Percentiles rank a stretch among this genome's conserved stretches.
Conservation (phyloP, 2,888 invertebrate genomes). For the Conchocele bisecta region DNA sequence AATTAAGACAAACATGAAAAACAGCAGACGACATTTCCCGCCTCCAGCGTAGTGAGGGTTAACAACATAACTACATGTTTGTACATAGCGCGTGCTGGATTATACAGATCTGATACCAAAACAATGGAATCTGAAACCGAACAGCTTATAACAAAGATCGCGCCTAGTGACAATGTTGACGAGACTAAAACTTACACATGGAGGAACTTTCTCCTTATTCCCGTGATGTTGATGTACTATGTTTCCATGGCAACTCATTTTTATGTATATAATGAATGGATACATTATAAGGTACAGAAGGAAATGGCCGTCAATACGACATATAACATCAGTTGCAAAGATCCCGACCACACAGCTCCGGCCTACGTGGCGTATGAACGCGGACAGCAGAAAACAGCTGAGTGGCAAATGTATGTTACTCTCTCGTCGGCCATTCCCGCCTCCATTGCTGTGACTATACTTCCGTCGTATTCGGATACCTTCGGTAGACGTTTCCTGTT, state of each 20-base stretch:
- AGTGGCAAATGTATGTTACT: conserved; percentile 34
- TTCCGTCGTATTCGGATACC: conserved; percentile 54
- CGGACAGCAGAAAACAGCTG: conserved; percentile 36
- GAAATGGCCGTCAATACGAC: background rate
- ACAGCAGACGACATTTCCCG: too few relatives aligned
- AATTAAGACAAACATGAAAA: too few relatives aligned
- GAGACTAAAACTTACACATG: too few relatives aligned
- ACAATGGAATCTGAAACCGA: too few relatives aligned
- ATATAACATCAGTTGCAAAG: conserved; percentile 3
- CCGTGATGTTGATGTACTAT: conserved; percentile 9
- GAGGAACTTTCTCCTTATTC: conserved; percentile 9
- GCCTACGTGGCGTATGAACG: conserved; percentile 11
- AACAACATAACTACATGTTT: too few relatives aligned
- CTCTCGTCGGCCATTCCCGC: conserved; percentile 32
- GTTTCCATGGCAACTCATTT: conserved; percentile 8
- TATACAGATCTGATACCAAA: too few relatives aligned
- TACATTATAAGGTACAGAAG: conserved; percentile 19
- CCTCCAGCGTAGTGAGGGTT: too few relatives aligned
- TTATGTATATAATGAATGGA: conserved; percentile 29
- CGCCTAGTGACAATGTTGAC: too few relatives aligned
- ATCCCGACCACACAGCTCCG: conserved; percentile 17
- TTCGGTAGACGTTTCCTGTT: conserved; percentile 57
- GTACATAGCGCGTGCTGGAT: too few relatives aligned
- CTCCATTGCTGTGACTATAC: conserved; percentile 12
- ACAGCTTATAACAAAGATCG: too few relatives aligned